These are phyloP conservation scores for Nineta flava DNA, from an alignment of 2,888 invertebrate genomes.

Conservation along the genomic window DNA sequence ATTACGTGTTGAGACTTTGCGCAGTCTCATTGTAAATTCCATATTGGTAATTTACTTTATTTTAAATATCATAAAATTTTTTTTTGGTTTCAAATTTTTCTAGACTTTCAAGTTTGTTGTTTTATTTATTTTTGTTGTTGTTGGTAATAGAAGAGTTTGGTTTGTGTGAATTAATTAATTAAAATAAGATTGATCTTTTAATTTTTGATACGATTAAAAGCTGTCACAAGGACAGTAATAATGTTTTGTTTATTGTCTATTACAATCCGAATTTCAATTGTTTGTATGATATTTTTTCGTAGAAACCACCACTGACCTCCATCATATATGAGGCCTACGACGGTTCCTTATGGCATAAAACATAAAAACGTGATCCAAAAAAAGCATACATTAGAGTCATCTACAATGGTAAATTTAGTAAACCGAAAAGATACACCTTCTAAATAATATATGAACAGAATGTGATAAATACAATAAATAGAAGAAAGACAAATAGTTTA, in stretches of 20 bases:
- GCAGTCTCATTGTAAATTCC: conserved; percentile 1
- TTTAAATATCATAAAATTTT: neutral
- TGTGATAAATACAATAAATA: too few species aligned
- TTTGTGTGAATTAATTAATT: neutral
- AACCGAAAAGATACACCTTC: too few species aligned
- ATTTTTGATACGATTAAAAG: neutral
- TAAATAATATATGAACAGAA: too few species aligned
- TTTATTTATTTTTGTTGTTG: neutral
- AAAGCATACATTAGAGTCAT: too few species aligned
- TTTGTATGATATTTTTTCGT: too few species aligned
- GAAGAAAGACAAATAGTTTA: too few species aligned
- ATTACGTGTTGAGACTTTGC: conserved; percentile 2
- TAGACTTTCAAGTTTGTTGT: neutral
- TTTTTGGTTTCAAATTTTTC: neutral
- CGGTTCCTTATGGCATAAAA: too few species aligned
- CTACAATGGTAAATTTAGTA: too few species aligned
- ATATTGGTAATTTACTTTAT: neutral
- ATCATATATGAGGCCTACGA: too few species aligned
- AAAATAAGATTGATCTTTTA: neutral
- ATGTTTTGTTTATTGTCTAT: neutral
- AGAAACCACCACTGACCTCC: too few species aligned
- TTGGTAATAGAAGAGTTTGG: neutral
- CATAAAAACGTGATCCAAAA: too few species aligned
- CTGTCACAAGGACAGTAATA: conserved; percentile 1
- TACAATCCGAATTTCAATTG: too few species aligned